Conservation (phyloP, 2,888 invertebrate genomes). For the Aphidius colemani region DNA sequence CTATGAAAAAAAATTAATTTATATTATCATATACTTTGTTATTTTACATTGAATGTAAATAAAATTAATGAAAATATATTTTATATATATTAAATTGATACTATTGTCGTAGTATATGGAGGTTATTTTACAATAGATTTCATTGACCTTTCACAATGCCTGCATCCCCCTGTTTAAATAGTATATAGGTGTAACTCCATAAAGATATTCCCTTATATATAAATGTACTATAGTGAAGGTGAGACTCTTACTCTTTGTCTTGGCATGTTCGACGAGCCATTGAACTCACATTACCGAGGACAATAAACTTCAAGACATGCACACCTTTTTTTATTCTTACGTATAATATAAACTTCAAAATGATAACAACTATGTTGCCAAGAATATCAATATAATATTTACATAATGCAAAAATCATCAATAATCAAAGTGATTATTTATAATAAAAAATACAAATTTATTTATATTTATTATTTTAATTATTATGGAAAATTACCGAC, state of each 20-base stretch:
- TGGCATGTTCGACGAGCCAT: slow-evolving; percentile 33
- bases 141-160: slow-evolving; percentile 52
- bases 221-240: slow-evolving; percentile 30
- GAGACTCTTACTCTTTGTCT: slow-evolving; percentile 46
- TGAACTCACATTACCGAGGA: slow-evolving; percentile 39
- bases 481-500: too few species aligned
- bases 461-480: too few species aligned
- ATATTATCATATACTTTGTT: slow-evolving; percentile 15
- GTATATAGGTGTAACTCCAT: slow-evolving; percentile 44
- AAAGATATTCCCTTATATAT: slow-evolving; percentile 43
- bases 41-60: slow-evolving; percentile 26
- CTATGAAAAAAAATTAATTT: slow-evolving; percentile 13
- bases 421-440: too few species aligned
- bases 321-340: slow-evolving; percentile 16
- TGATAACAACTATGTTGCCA: too few species aligned
- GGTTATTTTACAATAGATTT: slow-evolving; percentile 50
- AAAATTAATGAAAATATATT: slow-evolving; percentile 26
- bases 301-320: slow-evolving; percentile 43
- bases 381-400: too few species aligned
- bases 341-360: background rate
- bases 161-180: slow-evolving; percentile 36
- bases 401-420: too few species aligned
- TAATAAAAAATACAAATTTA: too few species aligned
- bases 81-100: too few species aligned
- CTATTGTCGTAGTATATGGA: slow-evolving; percentile 20